Conservation (phyloP, 2,888 invertebrate species). For the Amphimallon solstitiale region DNA sequence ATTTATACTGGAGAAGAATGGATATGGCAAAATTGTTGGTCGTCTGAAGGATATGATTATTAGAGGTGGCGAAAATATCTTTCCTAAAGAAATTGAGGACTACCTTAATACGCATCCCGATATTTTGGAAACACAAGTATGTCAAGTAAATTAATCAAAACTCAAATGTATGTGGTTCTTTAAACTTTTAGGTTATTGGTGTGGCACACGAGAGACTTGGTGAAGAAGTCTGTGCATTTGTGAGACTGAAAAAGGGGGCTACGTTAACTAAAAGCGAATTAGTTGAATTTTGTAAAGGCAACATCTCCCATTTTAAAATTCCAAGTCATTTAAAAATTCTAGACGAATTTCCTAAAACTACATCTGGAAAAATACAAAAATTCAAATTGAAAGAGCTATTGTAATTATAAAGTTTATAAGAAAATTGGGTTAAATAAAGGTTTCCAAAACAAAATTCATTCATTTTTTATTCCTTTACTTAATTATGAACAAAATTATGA, state of each 20-base stretch:
- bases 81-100: conserved; percentile 85
- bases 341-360: conserved; percentile 81
- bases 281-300: conserved; percentile 71
- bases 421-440: no score
- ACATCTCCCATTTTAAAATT: conserved; percentile 83
- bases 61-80: conserved; percentile 85
- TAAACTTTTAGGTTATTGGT: conserved; percentile 71
- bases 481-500: conserved; percentile 8
- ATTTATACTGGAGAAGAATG: conserved; percentile 73
- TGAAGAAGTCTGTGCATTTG: conserved; percentile 79
- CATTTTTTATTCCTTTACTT: no score
- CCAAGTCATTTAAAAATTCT: conserved; percentile 77
- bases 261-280: conserved; percentile 70
- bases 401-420: background rate
- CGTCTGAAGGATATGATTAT: conserved; percentile 82
- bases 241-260: conserved; percentile 68
- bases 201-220: conserved; percentile 79
- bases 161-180: background rate
- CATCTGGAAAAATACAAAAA: conserved; percentile 87
- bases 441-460: no score
- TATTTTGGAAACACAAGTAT: conserved; percentile 78
- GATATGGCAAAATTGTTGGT: conserved; percentile 78
- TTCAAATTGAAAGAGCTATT: conserved; percentile 55
- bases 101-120: conserved; percentile 78
- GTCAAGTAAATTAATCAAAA: background rate